Conservation (phyloP, 2,113 vertebrate genomes). For the Pangasianodon hypophthalmus region DNA sequence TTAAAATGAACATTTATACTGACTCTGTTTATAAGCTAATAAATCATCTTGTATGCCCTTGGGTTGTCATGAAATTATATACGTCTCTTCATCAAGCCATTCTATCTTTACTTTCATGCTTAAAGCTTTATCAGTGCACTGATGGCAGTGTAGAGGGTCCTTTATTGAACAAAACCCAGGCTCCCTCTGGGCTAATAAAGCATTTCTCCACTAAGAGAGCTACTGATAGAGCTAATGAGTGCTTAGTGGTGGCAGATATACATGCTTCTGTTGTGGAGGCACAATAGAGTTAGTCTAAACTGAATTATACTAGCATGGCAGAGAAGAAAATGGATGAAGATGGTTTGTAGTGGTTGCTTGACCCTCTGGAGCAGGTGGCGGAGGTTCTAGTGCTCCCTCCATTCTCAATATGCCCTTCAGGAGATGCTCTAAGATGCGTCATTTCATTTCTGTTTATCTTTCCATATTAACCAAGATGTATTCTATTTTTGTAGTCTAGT, state of each 20-base stretch:
- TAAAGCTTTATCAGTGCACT: not conserved
- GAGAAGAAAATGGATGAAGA: not conserved
- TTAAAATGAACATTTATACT: not conserved
- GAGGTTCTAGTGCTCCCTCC: not conserved
- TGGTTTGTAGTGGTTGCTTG: not conserved
- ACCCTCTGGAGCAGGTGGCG: not conserved
- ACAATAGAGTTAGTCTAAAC: constrained; percentile 3
- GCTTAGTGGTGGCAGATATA: constrained; percentile 32
- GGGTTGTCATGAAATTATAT: not conserved
- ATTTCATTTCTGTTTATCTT: not conserved
- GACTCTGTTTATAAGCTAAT: constrained; percentile 3
- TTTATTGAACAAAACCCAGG: constrained; percentile 42
- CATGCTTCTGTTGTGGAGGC: constrained; percentile 9
- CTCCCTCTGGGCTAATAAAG: constrained; percentile 40
- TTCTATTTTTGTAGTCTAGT: not conserved
- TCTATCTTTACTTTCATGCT: constrained; percentile 1
- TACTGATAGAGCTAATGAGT: constrained; percentile 46
- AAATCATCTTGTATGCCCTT: not conserved
- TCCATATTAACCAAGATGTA: not conserved
- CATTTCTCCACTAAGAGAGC: constrained; percentile 40
- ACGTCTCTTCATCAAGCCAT: not conserved
- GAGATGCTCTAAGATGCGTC: not conserved
- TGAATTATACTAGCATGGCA: constrained; percentile 8
- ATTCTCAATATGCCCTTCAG: not conserved
- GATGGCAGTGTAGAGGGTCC: not conserved